Percentiles rank a stretch among this genome's conserved stretches.
These are phyloP conservation scores for Hetaerina titia DNA, from an alignment of 2,888 invertebrate genomes.

Conservation along the genomic window DNA sequence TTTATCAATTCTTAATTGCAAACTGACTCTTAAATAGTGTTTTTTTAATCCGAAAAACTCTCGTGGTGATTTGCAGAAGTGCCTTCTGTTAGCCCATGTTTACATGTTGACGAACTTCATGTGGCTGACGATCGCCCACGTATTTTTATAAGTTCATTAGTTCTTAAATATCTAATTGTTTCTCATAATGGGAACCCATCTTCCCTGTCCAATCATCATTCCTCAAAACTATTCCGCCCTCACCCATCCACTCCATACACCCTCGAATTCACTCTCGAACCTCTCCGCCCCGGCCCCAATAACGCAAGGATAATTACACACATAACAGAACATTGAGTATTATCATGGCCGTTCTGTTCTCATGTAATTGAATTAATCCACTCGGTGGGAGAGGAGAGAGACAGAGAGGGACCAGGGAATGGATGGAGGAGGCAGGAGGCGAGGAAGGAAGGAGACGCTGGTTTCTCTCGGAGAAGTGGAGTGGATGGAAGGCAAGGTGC, in stretches of 20 bases:
- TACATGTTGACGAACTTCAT: too few species aligned
- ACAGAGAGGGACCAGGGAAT: constrained; percentile 5
- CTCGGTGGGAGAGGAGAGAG: constrained; percentile 65
- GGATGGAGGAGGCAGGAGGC: background rate
- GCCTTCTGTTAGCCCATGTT: too few species aligned
- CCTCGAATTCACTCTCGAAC: background rate
- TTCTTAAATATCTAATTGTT: constrained; percentile 23
- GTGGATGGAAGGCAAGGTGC: background rate
- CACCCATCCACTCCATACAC: background rate
- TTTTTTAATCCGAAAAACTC: too few species aligned
- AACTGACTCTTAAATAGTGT: too few species aligned
- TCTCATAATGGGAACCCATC: background rate
- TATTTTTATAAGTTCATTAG: background rate
- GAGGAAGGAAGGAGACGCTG: constrained; percentile 15
- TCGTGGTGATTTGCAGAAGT: too few species aligned
- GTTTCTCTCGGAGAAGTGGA: background rate
- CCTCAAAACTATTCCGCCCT: background rate
- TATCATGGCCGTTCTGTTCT: constrained; percentile 71
- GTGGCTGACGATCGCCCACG: background rate
- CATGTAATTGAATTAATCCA: constrained; percentile 72
- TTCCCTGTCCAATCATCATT: background rate
- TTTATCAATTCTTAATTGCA: too few species aligned
- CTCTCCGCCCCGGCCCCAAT: constrained; percentile 68
- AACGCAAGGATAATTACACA: constrained; percentile 72
- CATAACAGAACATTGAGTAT: constrained; percentile 72